These are phyloP conservation scores for Papilio demoleus DNA, from an alignment of 2,888 invertebrate species.

Conservation along the genomic window DNA sequence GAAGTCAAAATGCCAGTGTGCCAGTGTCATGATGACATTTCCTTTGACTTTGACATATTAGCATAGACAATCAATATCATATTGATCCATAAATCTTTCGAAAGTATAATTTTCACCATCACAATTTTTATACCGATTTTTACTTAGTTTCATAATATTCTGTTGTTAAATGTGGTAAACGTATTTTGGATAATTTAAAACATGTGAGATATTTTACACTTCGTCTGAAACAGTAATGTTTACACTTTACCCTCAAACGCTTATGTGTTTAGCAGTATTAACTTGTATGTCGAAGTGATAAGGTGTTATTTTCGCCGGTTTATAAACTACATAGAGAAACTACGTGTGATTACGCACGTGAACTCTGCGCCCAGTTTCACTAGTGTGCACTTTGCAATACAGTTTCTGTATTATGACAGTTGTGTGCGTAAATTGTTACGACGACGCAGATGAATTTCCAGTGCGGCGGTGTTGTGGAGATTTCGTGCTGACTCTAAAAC, in stretches of 20 bases:
- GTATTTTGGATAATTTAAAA: not conserved
- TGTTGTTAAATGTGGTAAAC: not conserved
- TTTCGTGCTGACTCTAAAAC: slow-evolving; percentile 51
- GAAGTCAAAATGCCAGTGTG: not conserved
- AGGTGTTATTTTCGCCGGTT: not conserved
- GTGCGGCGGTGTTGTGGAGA: slow-evolving; percentile 55
- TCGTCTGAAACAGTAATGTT: not conserved
- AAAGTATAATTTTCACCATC: too few relatives aligned
- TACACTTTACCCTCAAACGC: not conserved
- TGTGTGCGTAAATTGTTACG: slow-evolving; percentile 54
- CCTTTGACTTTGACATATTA: not conserved
- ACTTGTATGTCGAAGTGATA: not conserved
- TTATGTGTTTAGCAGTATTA: not conserved
- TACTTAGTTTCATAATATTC: not conserved
- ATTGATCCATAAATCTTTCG: too few relatives aligned
- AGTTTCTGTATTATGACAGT: slow-evolving; percentile 18
- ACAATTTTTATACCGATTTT: not conserved
- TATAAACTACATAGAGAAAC: slow-evolving; percentile 22
- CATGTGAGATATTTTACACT: not conserved
- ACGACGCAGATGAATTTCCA: slow-evolving; percentile 49
- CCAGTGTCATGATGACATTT: not conserved
- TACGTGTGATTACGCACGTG: slow-evolving; percentile 43
- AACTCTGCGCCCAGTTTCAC: slow-evolving; percentile 37
- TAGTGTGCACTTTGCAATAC: slow-evolving; percentile 46
- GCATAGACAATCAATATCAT: not conserved